A percentile compares a stretch with the other conserved stretches of the same genome.
Conservation (phyloP, 2,797 vertebrate genomes). For the Pachyuromys duprasi region DNA sequence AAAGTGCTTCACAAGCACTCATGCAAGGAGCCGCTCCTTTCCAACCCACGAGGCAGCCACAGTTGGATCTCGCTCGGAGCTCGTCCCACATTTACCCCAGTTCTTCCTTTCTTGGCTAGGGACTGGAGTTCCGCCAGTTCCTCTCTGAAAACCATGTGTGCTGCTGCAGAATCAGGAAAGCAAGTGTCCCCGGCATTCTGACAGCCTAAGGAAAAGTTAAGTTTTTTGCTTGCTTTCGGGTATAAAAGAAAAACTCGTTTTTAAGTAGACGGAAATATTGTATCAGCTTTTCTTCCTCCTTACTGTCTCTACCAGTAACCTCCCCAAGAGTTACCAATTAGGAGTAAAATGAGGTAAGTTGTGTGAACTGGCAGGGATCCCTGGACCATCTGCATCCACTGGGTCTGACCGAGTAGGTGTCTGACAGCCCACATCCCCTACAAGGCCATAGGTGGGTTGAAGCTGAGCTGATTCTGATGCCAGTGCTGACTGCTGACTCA, state of each 20-base stretch:
- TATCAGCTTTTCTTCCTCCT: background rate
- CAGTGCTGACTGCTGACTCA: slow-evolving; percentile 9
- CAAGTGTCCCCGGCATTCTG: background rate
- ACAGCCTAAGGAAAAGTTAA: background rate
- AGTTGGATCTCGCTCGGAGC: fast-evolving
- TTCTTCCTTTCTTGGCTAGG: background rate
- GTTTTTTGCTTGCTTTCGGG: background rate
- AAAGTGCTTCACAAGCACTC: background rate
- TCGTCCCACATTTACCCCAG: fast-evolving
- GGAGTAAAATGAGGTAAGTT: fast-evolving
- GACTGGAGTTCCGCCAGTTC: background rate
- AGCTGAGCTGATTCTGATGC: background rate
- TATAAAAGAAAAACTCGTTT: background rate
- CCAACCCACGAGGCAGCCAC: fast-evolving
- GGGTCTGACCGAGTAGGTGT: fast-evolving
- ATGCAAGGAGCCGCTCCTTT: fast-evolving
- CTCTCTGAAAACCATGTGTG: background rate
- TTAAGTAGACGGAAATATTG: background rate
- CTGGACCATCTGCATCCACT: fast-evolving
- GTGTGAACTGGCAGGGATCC: background rate
- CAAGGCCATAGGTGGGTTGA: background rate
- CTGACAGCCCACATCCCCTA: fast-evolving
- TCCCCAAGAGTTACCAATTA: background rate
- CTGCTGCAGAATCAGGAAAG: fast-evolving
- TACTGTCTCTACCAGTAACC: background rate